Evolutionary conservation across 2,113 vertebrate species (phyloP), one percentile per base, ranked within the genome.

Genomic region (Triplophysa rosa): DNA sequence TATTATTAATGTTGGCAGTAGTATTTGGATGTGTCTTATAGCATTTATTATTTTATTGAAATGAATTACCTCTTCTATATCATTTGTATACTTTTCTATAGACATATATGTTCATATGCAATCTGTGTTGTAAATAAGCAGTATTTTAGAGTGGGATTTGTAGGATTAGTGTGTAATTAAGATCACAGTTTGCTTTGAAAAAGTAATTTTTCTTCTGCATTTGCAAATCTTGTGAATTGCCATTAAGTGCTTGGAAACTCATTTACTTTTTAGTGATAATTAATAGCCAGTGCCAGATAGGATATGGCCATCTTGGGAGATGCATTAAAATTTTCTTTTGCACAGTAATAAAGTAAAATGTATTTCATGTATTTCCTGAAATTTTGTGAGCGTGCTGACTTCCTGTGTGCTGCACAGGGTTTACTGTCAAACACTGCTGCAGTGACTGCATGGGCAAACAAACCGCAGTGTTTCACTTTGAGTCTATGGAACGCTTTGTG

Each of bases 321-420:
- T 72, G 1, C 24, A n/a, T 72, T 59, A 1, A n/a, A 59, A 6
- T 23, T 16, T 17, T 3, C 21, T 2, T 74, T 62, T 12, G 37
- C 56, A 62, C 9, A 24, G 40, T 10, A 74, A 62, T 47, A 2
- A 54, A 47, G 21, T 54, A 26, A 62, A 45, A 73, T 29, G 29
- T 29, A 29, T 29, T 29, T 29, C 4, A 74, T 2, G 19, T 0
- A 47, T 62, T 62, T 62, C 58, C 58, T 74, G 58, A 74, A 1
- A 2, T 61, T 58, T 58, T 23, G 21, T 40, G 45, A 26, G 71
- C 58, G 0, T 63, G 71, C 58, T 47, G 42, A 74, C 56, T 74
- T 74, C 71, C 71, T 58, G 54, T 58, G 71, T 74, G 40, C 71
- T 45, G 14, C 37, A 23, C 40, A 13, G 33, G 70, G 3, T 72